A percentile compares a stretch with the other conserved stretches of the same genome.
Conservation (phyloP, 2,797 vertebrate genomes). For the Tamandua tetradactyla region DNA sequence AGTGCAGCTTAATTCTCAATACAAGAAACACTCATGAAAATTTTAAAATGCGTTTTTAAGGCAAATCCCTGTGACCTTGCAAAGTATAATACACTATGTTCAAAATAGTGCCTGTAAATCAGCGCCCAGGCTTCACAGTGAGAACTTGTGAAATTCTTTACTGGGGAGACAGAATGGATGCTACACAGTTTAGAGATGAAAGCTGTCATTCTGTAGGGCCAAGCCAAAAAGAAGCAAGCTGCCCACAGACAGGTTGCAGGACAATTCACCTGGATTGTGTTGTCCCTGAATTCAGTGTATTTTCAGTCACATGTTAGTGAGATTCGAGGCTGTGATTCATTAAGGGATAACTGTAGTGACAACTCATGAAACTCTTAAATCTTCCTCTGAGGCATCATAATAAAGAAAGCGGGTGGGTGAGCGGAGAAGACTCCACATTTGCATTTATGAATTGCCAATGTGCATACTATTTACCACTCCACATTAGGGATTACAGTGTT, state of each 20-base stretch:
- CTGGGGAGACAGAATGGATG: not conserved
- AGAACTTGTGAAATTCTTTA: too few species aligned
- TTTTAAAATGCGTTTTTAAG: slow-evolving; percentile 25
- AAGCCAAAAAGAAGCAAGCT: not conserved
- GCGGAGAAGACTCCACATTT: not conserved
- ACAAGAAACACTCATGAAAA: not conserved
- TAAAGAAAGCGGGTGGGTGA: not conserved
- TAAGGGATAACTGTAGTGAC: not conserved
- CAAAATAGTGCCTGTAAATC: not conserved
- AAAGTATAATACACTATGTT: not conserved
- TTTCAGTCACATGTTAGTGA: not conserved
- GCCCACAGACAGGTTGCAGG: not conserved
- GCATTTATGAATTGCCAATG: slow-evolving; percentile 57
- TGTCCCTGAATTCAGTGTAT: not conserved
- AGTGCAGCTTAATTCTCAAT: not conserved
- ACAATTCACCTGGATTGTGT: not conserved
- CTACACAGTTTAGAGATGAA: not conserved
- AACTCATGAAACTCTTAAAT: not conserved
- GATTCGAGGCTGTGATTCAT: not conserved
- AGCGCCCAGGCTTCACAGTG: not conserved
- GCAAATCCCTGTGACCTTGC: not conserved
- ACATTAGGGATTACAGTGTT: slow-evolving; percentile 48
- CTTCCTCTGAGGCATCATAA: not conserved
- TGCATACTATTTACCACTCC: slow-evolving; percentile 44
- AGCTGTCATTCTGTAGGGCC: not conserved